phyloP scores from a whole-genome alignment of 2,113 vertebrate species.

The Orcinus orca region DNA sequence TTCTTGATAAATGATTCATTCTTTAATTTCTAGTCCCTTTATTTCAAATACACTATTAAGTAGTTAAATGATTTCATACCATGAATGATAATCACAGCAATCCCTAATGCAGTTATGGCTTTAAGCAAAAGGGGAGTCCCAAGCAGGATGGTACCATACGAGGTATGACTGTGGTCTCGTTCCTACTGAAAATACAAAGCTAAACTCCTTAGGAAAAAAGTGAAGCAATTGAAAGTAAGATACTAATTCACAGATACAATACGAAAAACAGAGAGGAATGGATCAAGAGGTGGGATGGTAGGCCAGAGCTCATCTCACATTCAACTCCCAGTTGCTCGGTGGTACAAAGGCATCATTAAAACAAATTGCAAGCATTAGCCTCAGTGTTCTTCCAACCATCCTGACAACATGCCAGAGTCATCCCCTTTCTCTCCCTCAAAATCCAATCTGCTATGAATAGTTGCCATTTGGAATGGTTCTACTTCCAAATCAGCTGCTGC shows the following conservation, averaged over 20 bases:
- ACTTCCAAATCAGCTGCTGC: not conserved
- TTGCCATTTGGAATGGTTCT: not conserved
- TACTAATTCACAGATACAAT: not conserved
- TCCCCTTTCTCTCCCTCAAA: not conserved
- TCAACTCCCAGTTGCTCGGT: not conserved
- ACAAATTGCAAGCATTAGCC: not conserved
- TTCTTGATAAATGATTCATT: constrained; percentile 36
- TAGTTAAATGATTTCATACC: not conserved
- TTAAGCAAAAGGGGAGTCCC: not conserved
- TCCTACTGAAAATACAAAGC: constrained; percentile 9
- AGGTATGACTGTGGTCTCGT: not conserved
- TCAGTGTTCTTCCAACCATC: not conserved
- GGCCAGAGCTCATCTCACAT: not conserved
- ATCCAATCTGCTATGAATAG: not conserved
- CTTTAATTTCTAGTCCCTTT: constrained; percentile 23
- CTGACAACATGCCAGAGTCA: not conserved
- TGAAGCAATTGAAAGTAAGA: not conserved
- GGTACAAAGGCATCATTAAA: not conserved
- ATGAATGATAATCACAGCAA: not conserved
- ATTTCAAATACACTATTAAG: constrained; percentile 21
- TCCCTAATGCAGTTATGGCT: not conserved
- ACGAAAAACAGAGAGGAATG: not conserved
- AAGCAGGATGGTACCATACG: not conserved
- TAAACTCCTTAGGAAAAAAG: not conserved
- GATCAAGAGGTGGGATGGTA: not conserved